These are phyloP conservation scores for Paralichthys olivaceus DNA, from an alignment of 2,113 vertebrate species.

Conservation along the genomic window DNA sequence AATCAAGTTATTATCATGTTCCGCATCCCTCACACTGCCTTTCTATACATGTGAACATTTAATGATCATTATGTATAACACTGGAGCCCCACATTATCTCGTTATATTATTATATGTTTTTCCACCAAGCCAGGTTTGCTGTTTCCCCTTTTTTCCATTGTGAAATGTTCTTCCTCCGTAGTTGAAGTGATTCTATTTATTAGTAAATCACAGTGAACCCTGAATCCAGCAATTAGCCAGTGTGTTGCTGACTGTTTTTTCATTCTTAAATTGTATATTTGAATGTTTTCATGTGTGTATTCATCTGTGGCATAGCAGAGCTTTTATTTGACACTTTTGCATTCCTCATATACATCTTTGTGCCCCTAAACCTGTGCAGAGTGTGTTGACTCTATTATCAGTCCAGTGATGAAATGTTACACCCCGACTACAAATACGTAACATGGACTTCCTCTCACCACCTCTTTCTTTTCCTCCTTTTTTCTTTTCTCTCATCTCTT, in stretches of 20 bases:
- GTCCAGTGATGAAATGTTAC: slow-evolving; percentile 75
- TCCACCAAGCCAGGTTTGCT: not conserved
- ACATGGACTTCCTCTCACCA: slow-evolving; percentile 72
- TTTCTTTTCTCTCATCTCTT: slow-evolving; percentile 8
- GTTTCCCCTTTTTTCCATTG: too few species aligned
- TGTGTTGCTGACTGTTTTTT: not conserved
- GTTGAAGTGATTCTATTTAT: not conserved
- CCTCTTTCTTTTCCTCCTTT: slow-evolving; percentile 23
- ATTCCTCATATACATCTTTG: slow-evolving; percentile 81
- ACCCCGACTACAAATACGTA: slow-evolving; percentile 72
- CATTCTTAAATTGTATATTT: not conserved
- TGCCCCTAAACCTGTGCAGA: slow-evolving; percentile 70
- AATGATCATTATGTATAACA: not conserved
- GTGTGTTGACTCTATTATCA: slow-evolving; percentile 73
- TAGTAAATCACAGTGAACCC: not conserved
- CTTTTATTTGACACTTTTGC: slow-evolving; percentile 58
- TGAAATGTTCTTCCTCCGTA: not conserved
- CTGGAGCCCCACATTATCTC: too few species aligned
- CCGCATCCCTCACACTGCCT: not conserved
- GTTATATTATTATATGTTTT: too few species aligned
- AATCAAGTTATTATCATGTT: not conserved
- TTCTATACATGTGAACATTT: not conserved
- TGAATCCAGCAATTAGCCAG: not conserved
- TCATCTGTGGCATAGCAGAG: slow-evolving; percentile 15
- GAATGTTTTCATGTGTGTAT: not conserved